Conservation (phyloP, 2,888 invertebrate genomes). For the Mayetiola destructor region DNA sequence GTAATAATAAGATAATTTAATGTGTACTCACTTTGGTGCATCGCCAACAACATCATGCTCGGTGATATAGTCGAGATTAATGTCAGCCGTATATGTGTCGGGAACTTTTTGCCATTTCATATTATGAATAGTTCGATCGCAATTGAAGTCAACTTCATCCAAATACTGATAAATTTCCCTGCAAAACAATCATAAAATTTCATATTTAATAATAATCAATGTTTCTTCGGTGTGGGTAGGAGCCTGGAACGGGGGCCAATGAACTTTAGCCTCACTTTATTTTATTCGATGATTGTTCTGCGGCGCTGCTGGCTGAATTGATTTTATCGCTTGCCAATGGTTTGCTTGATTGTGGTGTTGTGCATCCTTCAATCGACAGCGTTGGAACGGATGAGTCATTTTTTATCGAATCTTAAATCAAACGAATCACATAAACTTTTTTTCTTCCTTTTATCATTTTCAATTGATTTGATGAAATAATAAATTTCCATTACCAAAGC, state of each 20-base stretch:
- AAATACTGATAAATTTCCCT: constrained; percentile 34
- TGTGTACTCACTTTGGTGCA: constrained; percentile 34
- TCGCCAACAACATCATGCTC: constrained; percentile 34
- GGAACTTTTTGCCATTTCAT: constrained; percentile 30
- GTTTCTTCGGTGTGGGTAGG: too few species aligned
- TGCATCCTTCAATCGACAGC: neutral
- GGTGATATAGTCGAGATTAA: constrained; percentile 29
- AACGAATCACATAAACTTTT: neutral
- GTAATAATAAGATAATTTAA: too few species aligned
- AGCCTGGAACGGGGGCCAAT: too few species aligned
- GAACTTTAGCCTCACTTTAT: too few species aligned
- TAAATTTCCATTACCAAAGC: constrained; percentile 23
- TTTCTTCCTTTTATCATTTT: constrained; percentile 1
- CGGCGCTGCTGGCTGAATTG: neutral
- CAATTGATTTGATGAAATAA: neutral
- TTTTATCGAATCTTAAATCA: neutral
- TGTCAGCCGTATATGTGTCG: constrained; percentile 30
- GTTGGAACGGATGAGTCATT: neutral
- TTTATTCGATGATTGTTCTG: too few species aligned
- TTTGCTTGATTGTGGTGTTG: constrained; percentile 2
- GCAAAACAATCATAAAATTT: neutral
- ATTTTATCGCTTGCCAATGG: neutral
- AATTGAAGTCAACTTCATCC: constrained; percentile 34
- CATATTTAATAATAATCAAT: neutral
- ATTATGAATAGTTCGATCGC: constrained; percentile 32